Conservation (phyloP, 2,797 vertebrate genomes). For the Ambastaia sidthimunki region DNA sequence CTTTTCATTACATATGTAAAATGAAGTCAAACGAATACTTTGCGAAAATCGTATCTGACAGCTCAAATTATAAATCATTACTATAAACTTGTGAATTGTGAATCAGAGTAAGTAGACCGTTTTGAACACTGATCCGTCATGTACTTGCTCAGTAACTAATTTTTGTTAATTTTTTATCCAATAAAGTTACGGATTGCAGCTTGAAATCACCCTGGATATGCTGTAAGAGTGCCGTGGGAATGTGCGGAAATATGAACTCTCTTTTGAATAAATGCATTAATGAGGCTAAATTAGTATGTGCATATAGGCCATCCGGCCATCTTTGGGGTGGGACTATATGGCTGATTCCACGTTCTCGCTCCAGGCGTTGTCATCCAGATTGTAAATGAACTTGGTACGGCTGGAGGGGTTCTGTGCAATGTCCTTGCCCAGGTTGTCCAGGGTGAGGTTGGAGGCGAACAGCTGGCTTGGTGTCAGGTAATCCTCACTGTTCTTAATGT, state of each 20-base stretch:
- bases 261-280: conserved; percentile 26
- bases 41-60: no score
- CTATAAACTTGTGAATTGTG: not conserved
- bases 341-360: conserved; percentile 99
- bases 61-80: not conserved
- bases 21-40: no score
- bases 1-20: no score
- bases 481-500: conserved; percentile 93
- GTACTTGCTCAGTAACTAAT: no score
- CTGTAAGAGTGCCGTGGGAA: conserved; percentile 31
- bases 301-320: conserved; percentile 30
- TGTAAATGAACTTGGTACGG: conserved; percentile 99
- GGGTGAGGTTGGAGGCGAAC: conserved; percentile 92
- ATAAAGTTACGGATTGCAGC: no score
- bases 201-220: conserved; percentile 35
- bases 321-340: conserved; percentile 81
- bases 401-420: conserved; percentile 80
- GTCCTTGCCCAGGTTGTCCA: conserved; percentile 95
- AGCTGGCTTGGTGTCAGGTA: conserved; percentile 89
- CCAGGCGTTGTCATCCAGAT: conserved; percentile 94
- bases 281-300: conserved; percentile 54
- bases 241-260: conserved; percentile 22
- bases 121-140: no score
- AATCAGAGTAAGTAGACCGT: no score
- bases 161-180: no score